Conservation (phyloP, 1,140 invertebrate genomes). For the Myzus persicae region DNA sequence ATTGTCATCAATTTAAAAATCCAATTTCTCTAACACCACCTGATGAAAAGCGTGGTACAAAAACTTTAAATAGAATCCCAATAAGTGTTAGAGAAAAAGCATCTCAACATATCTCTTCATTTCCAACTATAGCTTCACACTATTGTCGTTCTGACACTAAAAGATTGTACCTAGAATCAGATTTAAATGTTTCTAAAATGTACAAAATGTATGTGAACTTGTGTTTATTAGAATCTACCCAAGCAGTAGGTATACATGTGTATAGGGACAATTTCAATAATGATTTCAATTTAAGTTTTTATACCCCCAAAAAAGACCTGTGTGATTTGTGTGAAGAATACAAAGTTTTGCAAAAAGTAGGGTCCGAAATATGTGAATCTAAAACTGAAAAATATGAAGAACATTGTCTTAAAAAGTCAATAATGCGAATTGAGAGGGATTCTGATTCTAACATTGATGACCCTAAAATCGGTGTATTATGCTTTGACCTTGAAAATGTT, state of each 20-base stretch:
- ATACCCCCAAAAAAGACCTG: background rate
- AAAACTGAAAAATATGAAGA: background rate
- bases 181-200: background rate
- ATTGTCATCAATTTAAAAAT: background rate
- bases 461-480: background rate
- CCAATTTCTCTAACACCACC: background rate
- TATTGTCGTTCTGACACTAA: background rate
- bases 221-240: background rate
- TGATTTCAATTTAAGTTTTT: background rate
- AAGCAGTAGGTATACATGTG: background rate
- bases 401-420: background rate
- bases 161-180: background rate
- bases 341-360: background rate
- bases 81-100: background rate
- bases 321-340: background rate
- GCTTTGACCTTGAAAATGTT: background rate
- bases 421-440: background rate
- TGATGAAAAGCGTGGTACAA: background rate
- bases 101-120: background rate
- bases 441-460: background rate
- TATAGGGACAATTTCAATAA: constrained; percentile 8
- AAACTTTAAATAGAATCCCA: background rate
- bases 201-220: background rate
- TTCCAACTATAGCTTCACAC: background rate
- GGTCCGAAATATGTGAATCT: background rate